Percentiles rank a stretch among this genome's conserved stretches.
These are phyloP conservation scores for Microdon myrmicae DNA, from an alignment of 2,888 invertebrate species.

Conservation along the genomic window DNA sequence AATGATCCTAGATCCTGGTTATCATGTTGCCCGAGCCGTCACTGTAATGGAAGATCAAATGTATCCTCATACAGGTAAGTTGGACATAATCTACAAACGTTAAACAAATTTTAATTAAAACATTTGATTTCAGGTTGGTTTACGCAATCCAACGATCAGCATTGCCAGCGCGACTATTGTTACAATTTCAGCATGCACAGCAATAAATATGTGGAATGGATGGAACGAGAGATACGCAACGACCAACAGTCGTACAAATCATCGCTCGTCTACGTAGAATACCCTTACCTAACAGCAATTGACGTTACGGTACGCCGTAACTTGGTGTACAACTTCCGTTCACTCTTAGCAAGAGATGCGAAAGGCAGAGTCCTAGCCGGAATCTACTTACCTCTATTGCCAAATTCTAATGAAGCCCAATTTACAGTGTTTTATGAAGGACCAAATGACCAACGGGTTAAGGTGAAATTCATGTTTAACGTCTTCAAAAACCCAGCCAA, in stretches of 20 bases:
- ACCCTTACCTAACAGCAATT: conserved; percentile 82
- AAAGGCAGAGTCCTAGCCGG: conserved; percentile 87
- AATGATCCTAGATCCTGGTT: conserved; percentile 88
- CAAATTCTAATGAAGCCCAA: conserved; percentile 70
- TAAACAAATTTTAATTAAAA: not conserved
- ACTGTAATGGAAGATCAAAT: conserved; percentile 86
- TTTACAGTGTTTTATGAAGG: conserved; percentile 84
- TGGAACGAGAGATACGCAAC: conserved; percentile 79
- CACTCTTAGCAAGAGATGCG: conserved; percentile 82
- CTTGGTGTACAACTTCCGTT: conserved; percentile 82
- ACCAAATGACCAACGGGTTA: conserved; percentile 73
- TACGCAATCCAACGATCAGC: conserved; percentile 80
- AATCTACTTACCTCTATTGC: conserved; percentile 84
- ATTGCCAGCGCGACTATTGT: conserved; percentile 84
- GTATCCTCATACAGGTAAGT: conserved; percentile 81
- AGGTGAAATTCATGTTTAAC: conserved; percentile 80
- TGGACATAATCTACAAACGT: not conserved
- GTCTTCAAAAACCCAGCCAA: conserved; percentile 72
- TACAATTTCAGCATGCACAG: conserved; percentile 79
- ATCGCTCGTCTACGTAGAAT: conserved; percentile 82
- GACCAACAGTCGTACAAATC: conserved; percentile 73
- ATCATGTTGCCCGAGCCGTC: conserved; percentile 86
- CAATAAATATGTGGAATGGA: conserved; percentile 85
- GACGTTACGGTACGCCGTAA: conserved; percentile 90
- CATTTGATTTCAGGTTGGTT: conserved; percentile 75